Percentiles rank a stretch among this genome's conserved stretches.
Evolutionary conservation across 2,113 vertebrate species (phyloP).

Genomic region (Esox niger): DNA sequence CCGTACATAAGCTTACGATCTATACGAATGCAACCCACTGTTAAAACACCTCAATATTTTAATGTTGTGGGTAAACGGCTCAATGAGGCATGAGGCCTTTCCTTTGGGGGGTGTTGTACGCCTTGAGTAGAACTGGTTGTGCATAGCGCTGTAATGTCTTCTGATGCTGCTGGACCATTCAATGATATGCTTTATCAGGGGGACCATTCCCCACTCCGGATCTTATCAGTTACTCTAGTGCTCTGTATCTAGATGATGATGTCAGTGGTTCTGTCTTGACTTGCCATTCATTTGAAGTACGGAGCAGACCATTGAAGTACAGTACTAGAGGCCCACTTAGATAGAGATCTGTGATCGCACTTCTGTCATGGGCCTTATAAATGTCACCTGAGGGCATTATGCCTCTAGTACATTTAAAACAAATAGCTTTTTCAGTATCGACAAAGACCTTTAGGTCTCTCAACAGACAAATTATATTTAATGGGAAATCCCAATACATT

Average conservation of each 20-base stretch:
- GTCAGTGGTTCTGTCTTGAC: slow-evolving; percentile 24
- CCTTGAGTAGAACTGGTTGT: background rate
- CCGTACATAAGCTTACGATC: background rate
- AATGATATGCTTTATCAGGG: slow-evolving; percentile 1
- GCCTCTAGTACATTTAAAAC: background rate
- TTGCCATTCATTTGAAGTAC: slow-evolving; percentile 10
- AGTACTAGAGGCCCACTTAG: slow-evolving; percentile 1
- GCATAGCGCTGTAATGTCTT: background rate
- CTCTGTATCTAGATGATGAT: background rate
- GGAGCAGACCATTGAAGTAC: slow-evolving; percentile 6
- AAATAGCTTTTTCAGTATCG: too few species aligned
- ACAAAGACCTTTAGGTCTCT: too few species aligned
- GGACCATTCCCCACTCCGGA: slow-evolving; percentile 3
- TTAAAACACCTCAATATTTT: slow-evolving; percentile 16
- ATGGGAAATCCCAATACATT: background rate
- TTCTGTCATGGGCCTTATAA: background rate
- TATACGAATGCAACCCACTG: background rate
- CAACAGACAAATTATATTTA: background rate
- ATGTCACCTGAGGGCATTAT: background rate
- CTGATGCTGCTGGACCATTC: slow-evolving; percentile 1
- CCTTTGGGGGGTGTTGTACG: slow-evolving; percentile 1
- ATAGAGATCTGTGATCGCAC: slow-evolving; percentile 16
- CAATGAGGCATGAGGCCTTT: background rate
- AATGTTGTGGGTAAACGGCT: slow-evolving; percentile 2
- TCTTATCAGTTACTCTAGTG: slow-evolving; percentile 36